These are phyloP conservation scores for Tachyglossus aculeatus DNA, from an alignment of 2,797 vertebrate species.

Conservation along the genomic window DNA sequence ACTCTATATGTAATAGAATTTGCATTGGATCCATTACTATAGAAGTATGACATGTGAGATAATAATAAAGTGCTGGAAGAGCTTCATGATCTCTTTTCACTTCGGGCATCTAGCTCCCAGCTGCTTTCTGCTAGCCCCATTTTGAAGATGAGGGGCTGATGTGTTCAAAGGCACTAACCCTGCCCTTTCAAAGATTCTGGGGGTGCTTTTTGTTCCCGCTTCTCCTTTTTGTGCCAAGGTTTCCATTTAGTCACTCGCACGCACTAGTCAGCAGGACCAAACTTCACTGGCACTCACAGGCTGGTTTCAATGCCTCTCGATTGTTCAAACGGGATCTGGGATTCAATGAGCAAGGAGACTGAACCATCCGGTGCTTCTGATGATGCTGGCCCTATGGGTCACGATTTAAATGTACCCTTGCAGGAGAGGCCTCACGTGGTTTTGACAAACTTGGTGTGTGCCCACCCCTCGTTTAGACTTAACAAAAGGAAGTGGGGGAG, in stretches of 20 bases:
- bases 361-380: not conserved
- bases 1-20: not conserved
- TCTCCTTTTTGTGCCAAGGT: not conserved
- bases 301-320: constrained; percentile 27
- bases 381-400: not conserved
- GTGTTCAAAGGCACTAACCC: constrained; percentile 29
- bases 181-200: constrained; percentile 23
- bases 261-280: constrained; percentile 26
- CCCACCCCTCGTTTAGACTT: constrained; percentile 20
- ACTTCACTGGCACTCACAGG: not conserved
- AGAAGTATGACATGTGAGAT: constrained; percentile 14
- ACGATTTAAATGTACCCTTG: not conserved
- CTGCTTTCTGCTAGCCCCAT: constrained; percentile 32
- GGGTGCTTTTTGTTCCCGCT: not conserved
- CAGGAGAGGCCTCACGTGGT: not conserved
- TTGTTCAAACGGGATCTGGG: constrained; percentile 29
- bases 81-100: constrained; percentile 20
- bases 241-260: not conserved
- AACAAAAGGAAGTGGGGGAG: not conserved
- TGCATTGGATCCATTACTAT: constrained; percentile 32
- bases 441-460: not conserved
- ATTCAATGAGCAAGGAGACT: constrained; percentile 17
- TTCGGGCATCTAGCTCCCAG: constrained; percentile 25
- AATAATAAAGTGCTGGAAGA: constrained; percentile 26
- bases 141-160: constrained; percentile 32